A percentile compares a stretch with the other conserved stretches of the same genome.
Evolutionary conservation across 2,113 vertebrate species (phyloP).

Genomic region (Eurypyga helias): DNA sequence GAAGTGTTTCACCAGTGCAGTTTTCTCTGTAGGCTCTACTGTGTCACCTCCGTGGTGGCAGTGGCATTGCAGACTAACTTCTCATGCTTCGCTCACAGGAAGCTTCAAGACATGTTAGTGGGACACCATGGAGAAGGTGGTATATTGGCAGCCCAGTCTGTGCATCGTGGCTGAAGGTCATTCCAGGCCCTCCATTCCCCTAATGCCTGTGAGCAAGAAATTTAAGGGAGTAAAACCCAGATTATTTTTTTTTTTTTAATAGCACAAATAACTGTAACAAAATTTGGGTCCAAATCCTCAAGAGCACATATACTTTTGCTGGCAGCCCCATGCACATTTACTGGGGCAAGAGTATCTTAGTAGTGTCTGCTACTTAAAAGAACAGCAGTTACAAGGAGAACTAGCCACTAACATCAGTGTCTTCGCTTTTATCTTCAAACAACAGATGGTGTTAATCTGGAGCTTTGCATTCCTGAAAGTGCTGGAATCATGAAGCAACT

Average conservation of each 20-base stretch:
- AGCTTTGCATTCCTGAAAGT: slow-evolving; percentile 45
- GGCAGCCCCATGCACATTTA: background rate
- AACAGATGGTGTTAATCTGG: slow-evolving; percentile 65
- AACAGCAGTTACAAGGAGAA: slow-evolving; percentile 17
- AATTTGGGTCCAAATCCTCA: background rate
- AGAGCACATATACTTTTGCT: background rate
- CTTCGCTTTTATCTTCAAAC: slow-evolving; percentile 57
- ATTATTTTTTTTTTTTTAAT: background rate
- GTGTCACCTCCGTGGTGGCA: background rate
- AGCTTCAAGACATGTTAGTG: background rate
- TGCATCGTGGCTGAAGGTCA: background rate
- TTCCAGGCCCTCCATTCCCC: background rate
- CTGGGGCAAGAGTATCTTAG: background rate
- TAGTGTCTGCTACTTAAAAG: slow-evolving; percentile 46
- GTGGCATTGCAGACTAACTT: background rate
- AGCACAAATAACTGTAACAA: background rate
- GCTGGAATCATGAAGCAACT: slow-evolving; percentile 32
- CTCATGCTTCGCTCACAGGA: background rate
- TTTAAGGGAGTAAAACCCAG: background rate
- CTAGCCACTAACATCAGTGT: slow-evolving; percentile 21
- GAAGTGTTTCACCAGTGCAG: background rate
- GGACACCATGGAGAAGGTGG: background rate
- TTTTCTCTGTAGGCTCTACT: background rate
- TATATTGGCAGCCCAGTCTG: background rate
- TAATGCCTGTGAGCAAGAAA: background rate